Evolutionary conservation across 2,888 invertebrate species (phyloP), one percentile per base, ranked within the genome.

Genomic region (Cryptus viduatorius): DNA sequence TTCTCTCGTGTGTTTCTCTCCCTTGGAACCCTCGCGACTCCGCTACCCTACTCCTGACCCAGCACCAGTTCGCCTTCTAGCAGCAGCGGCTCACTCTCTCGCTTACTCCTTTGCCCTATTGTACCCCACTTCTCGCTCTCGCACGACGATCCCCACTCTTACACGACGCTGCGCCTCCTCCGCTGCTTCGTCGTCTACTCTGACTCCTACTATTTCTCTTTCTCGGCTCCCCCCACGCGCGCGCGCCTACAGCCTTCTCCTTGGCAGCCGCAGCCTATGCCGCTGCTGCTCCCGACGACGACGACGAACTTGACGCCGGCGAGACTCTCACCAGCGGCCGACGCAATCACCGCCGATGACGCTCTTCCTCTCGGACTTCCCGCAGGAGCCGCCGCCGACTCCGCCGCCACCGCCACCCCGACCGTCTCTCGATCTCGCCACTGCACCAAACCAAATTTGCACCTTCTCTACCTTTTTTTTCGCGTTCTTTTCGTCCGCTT

Each of bases 231-330:
- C 93, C 93, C 94, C 71, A 72, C 79, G 65, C 79, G 82, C 79
- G 78, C 75, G 76, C 87, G 72, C 83, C 85, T 86, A 87, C 89
- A 87, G 86, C 89, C 88, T 84, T 86, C 87, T 89, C 80, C 87
- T 95, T 95, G 86, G 94, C 94, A 93, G 95, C 94, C 88, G 95
- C 95, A 84, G 95, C 95, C 88, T 95, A 95, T 19, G 95, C 94
- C 89, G 95, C 96, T 78, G 94, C 92, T 86, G 95, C 95, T 61
- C 94, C 94, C 59, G 91, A 92, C 84, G 93, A 93, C 68, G 96
- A 94, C 85, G 96, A 95, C 88, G 95, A 94, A 53, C 94, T 86
- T 73, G 84, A 88, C 83, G 94, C 94, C 4, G 94, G 94, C 79
- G 68, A 79, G 83, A 92, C 92, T 89, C 94, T 88, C 56, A 93